Evolutionary conservation across 2,888 invertebrate species (phyloP).

Genomic region (Lordiphosa andalusiaca): DNA sequence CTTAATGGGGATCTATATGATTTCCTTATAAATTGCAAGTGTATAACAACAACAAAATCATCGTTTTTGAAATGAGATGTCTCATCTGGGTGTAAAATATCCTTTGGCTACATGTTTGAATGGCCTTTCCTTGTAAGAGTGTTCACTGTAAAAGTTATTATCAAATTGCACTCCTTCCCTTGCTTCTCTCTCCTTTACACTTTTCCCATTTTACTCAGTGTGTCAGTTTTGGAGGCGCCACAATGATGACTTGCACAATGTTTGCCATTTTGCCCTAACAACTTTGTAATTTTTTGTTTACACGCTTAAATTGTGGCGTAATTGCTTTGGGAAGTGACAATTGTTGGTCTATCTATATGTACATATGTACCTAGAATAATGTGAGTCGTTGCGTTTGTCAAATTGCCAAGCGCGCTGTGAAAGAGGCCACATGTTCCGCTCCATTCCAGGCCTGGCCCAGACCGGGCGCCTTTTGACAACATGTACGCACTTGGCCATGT

Average conservation of each 20-base stretch:
- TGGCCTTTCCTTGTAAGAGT: no score
- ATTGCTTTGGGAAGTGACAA: conserved; percentile 76
- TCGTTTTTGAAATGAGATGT: no score
- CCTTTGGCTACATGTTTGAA: no score
- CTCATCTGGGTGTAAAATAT: no score
- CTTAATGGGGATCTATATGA: no score
- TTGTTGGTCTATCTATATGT: conserved; percentile 33
- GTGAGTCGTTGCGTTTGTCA: conserved; percentile 19
- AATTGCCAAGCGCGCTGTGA: conserved; percentile 61
- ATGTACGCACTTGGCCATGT: conserved; percentile 56
- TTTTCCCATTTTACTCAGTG: no score
- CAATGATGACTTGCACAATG: conserved; percentile 59
- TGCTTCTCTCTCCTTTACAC: conserved; percentile 8
- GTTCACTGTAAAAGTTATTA: no score
- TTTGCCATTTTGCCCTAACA: conserved; percentile 67
- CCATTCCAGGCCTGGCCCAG: background rate
- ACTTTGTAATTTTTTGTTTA: conserved; percentile 76
- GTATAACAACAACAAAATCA: no score
- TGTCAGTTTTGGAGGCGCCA: conserved; percentile 11
- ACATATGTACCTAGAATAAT: conserved; percentile 5
- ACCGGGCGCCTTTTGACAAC: conserved; percentile 10
- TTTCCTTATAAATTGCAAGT: no score
- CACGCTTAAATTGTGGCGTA: conserved; percentile 72
- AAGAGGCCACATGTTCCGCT: conserved; percentile 57
- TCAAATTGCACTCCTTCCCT: conserved; percentile 24